Conservation (phyloP, 2,113 vertebrate species). For the Neogobius melanostomus region DNA sequence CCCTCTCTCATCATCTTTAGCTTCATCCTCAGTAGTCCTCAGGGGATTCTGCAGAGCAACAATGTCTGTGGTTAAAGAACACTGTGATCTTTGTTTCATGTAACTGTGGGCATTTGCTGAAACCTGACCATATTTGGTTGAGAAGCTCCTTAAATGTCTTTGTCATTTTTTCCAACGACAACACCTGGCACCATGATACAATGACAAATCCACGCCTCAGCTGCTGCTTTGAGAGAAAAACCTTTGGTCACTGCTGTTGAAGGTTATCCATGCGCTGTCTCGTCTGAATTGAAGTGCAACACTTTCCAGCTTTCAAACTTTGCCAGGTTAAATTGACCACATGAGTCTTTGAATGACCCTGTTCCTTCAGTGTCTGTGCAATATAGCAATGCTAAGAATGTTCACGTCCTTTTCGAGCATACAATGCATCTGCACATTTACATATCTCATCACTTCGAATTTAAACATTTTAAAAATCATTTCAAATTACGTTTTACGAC, state of each 20-base stretch:
- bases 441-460: background rate
- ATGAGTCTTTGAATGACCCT: background rate
- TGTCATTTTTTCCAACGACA: background rate
- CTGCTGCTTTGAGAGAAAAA: background rate
- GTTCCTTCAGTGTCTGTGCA: background rate
- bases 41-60: background rate
- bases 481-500: background rate
- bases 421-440: background rate
- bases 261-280: background rate
- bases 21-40: background rate
- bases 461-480: background rate
- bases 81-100: background rate
- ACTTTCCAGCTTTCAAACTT: background rate
- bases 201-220: background rate
- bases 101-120: background rate
- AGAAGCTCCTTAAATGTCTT: background rate
- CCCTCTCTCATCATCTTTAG: background rate
- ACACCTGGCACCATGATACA: background rate
- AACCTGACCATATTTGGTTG: background rate
- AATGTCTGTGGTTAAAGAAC: background rate
- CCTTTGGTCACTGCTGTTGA: background rate
- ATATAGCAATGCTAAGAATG: background rate
- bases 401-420: background rate
- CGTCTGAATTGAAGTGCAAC: background rate
- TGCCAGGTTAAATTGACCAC: background rate